These are phyloP conservation scores for Acrossocheilus wenchowensis DNA, from an alignment of 2,797 vertebrate species.

Conservation along the genomic window DNA sequence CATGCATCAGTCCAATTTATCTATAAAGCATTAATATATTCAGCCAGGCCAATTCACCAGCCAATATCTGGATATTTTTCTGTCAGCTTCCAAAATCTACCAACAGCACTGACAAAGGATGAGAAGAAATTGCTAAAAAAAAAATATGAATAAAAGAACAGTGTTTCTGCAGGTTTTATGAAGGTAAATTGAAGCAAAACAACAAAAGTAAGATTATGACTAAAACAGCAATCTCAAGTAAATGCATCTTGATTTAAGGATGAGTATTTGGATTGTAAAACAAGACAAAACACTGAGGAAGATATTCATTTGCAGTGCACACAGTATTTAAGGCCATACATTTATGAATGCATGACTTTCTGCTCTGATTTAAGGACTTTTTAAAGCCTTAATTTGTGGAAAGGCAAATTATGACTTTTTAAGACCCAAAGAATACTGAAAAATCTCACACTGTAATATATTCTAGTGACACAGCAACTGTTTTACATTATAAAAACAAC, in stretches of 20 bases:
- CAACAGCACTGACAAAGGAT: background rate
- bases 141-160: background rate
- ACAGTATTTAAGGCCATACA: background rate
- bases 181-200: background rate
- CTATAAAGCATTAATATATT: background rate
- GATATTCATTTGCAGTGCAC: background rate
- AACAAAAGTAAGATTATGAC: background rate
- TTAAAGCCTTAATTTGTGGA: background rate
- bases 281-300: background rate
- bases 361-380: background rate
- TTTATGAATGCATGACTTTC: background rate
- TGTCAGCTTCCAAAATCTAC: background rate
- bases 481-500: background rate
- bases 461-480: background rate
- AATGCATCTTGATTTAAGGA: background rate
- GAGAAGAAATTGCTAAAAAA: background rate
- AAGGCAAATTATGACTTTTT: background rate
- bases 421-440: background rate
- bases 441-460: background rate
- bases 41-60: background rate
- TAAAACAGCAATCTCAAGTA: background rate
- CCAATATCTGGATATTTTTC: background rate
- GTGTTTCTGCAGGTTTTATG: background rate
- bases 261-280: background rate
- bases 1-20: conserved; percentile 15